Evolutionary conservation across 2,888 invertebrate species (phyloP).

Genomic region (Fissipunctia ypsillon): DNA sequence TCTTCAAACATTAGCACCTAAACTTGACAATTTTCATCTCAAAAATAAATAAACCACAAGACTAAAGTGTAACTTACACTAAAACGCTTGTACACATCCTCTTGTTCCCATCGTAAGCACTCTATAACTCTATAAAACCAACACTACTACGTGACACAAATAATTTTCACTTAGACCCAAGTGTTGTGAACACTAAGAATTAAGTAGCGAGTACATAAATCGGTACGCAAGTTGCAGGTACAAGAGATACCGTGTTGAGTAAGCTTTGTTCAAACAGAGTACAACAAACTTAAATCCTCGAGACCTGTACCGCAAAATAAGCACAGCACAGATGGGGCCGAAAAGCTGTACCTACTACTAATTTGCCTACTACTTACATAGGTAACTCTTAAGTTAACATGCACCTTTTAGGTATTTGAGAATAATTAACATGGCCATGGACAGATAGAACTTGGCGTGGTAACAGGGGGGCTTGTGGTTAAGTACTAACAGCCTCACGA

Average conservation of each 20-base stretch:
- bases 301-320: constrained; percentile 74
- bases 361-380: constrained; percentile 42
- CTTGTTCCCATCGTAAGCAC: constrained; percentile 45
- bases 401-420: constrained; percentile 16
- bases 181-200: constrained; percentile 68
- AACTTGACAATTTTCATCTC: not conserved
- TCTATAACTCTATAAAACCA: constrained; percentile 56
- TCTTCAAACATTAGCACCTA: not conserved
- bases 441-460: not conserved
- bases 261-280: constrained; percentile 75
- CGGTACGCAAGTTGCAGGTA: constrained; percentile 68
- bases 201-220: constrained; percentile 75
- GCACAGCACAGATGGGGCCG: constrained; percentile 67
- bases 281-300: constrained; percentile 80
- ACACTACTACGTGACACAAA: constrained; percentile 61
- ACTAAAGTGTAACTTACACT: constrained; percentile 14
- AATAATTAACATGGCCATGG: not conserved
- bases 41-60: constrained; percentile 12
- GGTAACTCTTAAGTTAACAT: constrained; percentile 33
- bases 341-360: constrained; percentile 22
- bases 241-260: constrained; percentile 73
- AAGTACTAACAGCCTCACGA: too few relatives aligned
- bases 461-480: too few relatives aligned
- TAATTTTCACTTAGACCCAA: constrained; percentile 63
- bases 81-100: constrained; percentile 24